Percentiles rank a stretch among this genome's conserved stretches.
These are phyloP conservation scores for Chromoteleia sp. DNA, from an alignment of 2,888 invertebrate species.

Conservation along the genomic window DNA sequence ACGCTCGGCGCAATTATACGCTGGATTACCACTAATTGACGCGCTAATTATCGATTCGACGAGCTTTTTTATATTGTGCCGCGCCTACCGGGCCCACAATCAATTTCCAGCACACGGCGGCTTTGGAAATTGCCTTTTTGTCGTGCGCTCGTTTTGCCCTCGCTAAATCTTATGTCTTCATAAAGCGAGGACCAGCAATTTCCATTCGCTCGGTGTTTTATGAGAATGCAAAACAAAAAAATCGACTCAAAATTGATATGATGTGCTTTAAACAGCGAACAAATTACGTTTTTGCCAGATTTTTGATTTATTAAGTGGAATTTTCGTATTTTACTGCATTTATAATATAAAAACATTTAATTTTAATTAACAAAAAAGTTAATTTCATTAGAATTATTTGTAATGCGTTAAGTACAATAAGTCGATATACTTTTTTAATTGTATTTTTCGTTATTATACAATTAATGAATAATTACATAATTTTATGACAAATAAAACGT, in stretches of 20 bases:
- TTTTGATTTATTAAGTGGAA: conserved; percentile 18
- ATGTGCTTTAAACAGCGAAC: conserved; percentile 33
- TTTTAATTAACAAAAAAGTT: no score
- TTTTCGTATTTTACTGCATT: no score
- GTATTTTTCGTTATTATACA: no score
- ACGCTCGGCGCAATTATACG: conserved; percentile 78
- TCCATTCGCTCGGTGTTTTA: conserved; percentile 33
- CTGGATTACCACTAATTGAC: conserved; percentile 81
- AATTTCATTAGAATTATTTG: no score
- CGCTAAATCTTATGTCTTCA: conserved; percentile 78
- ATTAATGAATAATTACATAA: no score
- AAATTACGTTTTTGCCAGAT: conserved; percentile 33
- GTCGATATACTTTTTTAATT: no score
- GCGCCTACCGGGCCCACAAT: conserved; percentile 76
- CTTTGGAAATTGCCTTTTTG: conserved; percentile 75
- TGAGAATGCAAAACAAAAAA: conserved; percentile 39
- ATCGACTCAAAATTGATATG: conserved; percentile 24
- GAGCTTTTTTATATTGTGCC: conserved; percentile 75
- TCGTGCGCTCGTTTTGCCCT: conserved; percentile 67
- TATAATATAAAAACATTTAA: no score
- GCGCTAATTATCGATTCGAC: conserved; percentile 81
- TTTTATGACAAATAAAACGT: no score
- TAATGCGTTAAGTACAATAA: no score
- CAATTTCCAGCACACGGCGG: conserved; percentile 75
- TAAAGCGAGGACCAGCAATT: conserved; percentile 71